Conservation (phyloP, 2,797 vertebrate genomes). For the Rhinatrema bivittatum region DNA sequence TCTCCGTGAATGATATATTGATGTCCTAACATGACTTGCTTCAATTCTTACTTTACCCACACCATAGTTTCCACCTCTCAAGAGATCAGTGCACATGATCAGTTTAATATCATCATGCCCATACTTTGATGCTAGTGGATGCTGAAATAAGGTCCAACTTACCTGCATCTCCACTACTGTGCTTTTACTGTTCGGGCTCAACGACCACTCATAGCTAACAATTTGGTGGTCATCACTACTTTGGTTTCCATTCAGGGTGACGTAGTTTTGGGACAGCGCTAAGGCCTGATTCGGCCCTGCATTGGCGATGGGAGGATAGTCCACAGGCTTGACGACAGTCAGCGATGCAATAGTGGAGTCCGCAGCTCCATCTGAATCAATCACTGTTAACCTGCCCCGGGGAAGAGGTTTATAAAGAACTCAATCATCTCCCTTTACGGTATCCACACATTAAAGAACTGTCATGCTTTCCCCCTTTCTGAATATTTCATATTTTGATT, state of each 20-base stretch:
- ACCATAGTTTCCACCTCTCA: no score
- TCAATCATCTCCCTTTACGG: no score
- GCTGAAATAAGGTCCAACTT: no score
- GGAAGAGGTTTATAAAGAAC: neutral
- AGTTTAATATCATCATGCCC: no score
- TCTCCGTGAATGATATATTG: no score
- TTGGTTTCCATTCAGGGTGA: constrained; percentile 62
- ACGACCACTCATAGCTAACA: constrained; percentile 60
- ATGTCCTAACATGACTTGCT: no score
- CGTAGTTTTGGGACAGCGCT: constrained; percentile 55
- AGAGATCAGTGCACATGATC: no score
- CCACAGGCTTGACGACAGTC: constrained; percentile 39
- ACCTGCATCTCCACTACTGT: constrained; percentile 63
- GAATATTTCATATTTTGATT: no score
- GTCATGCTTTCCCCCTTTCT: no score
- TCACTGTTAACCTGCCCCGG: constrained; percentile 47
- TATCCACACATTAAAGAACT: no score
- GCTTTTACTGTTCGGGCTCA: constrained; percentile 52
- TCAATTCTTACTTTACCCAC: no score
- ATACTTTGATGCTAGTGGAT: no score
- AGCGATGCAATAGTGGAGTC: constrained; percentile 48
- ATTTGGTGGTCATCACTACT: constrained; percentile 66
- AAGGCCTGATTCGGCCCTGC: constrained; percentile 62
- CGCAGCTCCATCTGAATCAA: constrained; percentile 52
- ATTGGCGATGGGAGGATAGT: constrained; percentile 57